Evolutionary conservation across 2,888 invertebrate genomes (phyloP), one percentile per base, ranked within the genome.

Genomic region (Schizaphis graminum): DNA sequence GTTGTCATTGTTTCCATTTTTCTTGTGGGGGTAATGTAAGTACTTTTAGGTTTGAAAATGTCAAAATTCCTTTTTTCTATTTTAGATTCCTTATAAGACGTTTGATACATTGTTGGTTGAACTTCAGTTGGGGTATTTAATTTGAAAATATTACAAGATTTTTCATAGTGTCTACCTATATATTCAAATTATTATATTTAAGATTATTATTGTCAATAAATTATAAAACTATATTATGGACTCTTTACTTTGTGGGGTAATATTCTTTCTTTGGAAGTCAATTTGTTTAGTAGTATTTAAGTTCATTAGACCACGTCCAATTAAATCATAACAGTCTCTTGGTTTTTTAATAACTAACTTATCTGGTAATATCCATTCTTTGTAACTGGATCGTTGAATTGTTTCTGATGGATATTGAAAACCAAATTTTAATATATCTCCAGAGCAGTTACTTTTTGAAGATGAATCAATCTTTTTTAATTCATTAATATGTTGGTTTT

Each of bases 1-100:
- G 91, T 91, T 85, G 91, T 91, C 28, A 47, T 56, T 56, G 56
- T 56, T 26, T 91, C 84, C 91, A 91, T 91, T 91, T 84, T 91
- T 56, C 24, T 53, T 56, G 10, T 28, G 44, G 91, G 91, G 13
- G 0, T n/a, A 13, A 44, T 28, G 24, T 67, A 90, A 44, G 47
- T 28, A 47, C 47, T 67, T 90, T 90, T 90, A 24, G 35, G n/a
- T 67, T 67, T 61, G 41, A n/a, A 44, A 28, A 11, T 44, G 8
- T 57, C 61, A 44, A n/a, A 1, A 67, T 90, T 90, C 8, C 21
- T 47, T 67, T 67, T 61, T 61, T 90, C 47, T n/a, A 90, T 28
- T 67, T 67, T 67, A 11, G 47, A 35, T n/a, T 26, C 16, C n/a
- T 47, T 61, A 67, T 47, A 90, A 21, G 67, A 90, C 8, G 44